phyloP scores from a whole-genome alignment of 2,797 vertebrate species.

The Danio choprae region DNA sequence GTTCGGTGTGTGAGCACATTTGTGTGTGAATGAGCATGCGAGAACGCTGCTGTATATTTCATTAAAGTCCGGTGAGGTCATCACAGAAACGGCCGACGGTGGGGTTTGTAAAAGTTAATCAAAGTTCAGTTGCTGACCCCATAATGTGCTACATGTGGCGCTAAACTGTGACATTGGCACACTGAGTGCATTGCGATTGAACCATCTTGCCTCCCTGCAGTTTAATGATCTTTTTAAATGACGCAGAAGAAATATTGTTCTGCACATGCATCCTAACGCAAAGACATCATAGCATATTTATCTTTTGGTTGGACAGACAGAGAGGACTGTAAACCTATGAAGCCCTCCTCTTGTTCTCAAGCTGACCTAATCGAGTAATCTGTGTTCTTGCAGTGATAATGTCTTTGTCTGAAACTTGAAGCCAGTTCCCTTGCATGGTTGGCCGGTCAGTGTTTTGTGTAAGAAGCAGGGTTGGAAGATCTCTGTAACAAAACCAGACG shows the following conservation, averaged over 20 bases:
- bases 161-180: constrained; percentile 43
- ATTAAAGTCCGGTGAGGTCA: constrained; percentile 39
- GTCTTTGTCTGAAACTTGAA: neutral
- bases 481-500: no score
- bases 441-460: neutral
- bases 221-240: constrained; percentile 39
- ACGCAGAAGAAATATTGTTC: constrained; percentile 30
- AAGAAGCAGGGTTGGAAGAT: neutral
- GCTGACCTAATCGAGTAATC: neutral
- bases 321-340: constrained; percentile 5
- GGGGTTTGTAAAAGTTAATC: constrained; percentile 25
- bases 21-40: constrained; percentile 28
- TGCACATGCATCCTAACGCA: constrained; percentile 5
- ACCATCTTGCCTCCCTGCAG: constrained; percentile 4
- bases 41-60: constrained; percentile 16
- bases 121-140: constrained; percentile 35
- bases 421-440: neutral
- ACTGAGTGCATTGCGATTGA: constrained; percentile 6
- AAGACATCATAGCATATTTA: constrained; percentile 18
- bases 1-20: constrained; percentile 10
- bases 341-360: neutral
- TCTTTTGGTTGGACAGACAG: constrained; percentile 8
- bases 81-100: neutral
- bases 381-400: neutral
- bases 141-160: constrained; percentile 44